A percentile compares a stretch with the other conserved stretches of the same genome.
phyloP scores from a whole-genome alignment of 92 coral and sea anemone species.

The Pocillopora grandis region DNA sequence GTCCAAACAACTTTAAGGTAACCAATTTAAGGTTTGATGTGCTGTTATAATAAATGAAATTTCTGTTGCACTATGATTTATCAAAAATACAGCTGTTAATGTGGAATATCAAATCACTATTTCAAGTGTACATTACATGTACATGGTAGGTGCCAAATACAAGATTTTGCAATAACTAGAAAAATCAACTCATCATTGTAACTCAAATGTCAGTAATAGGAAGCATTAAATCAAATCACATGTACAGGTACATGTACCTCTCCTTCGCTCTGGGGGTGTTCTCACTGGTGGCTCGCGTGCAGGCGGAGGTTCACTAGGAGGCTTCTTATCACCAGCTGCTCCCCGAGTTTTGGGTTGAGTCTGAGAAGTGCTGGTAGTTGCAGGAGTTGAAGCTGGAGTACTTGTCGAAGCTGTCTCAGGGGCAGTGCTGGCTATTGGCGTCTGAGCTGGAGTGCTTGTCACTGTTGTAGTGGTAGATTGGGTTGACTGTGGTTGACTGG shows the following conservation, averaged over 20 bases:
- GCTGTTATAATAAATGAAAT: too few species aligned
- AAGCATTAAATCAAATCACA: background rate
- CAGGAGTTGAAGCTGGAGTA: background rate
- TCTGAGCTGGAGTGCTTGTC: slow-evolving; percentile 3
- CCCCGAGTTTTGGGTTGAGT: slow-evolving; percentile 6
- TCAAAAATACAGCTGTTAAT: too few species aligned
- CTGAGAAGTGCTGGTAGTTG: slow-evolving; percentile 1
- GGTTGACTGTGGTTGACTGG: slow-evolving; percentile 28
- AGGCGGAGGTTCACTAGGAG: slow-evolving; percentile 13
- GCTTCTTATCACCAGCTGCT: background rate
- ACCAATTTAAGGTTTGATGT: too few species aligned
- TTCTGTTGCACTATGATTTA: too few species aligned
- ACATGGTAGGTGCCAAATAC: too few species aligned
- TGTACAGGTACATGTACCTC: slow-evolving; percentile 16
- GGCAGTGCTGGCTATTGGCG: slow-evolving; percentile 11
- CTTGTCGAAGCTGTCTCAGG: slow-evolving; percentile 22
- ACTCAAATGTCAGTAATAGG: background rate
- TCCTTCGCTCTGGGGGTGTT: slow-evolving; percentile 17
- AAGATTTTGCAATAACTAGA: too few species aligned
- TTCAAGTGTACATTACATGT: too few species aligned
- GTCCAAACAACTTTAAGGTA: too few species aligned
- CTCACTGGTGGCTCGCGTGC: slow-evolving; percentile 5
- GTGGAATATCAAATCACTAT: too few species aligned
- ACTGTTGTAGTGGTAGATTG: slow-evolving; percentile 20
- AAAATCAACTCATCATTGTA: too few species aligned